A percentile compares a stretch with the other conserved stretches of the same genome.
phyloP scores from a whole-genome alignment of 2,888 invertebrate genomes.

The Nephrotoma guestfalica region DNA sequence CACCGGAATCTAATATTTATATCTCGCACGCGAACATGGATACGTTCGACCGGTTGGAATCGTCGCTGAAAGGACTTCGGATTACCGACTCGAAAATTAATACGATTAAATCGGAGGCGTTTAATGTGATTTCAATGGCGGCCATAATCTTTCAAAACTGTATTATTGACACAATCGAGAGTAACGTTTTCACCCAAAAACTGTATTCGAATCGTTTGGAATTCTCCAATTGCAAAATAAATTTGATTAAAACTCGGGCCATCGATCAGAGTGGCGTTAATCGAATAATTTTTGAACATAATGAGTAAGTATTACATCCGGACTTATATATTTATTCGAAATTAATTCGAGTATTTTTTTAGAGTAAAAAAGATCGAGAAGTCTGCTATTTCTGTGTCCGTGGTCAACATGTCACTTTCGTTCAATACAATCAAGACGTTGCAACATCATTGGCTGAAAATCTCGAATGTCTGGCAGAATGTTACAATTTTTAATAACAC shows the following conservation, averaged over 20 bases:
- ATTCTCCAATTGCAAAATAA: slow-evolving; percentile 16
- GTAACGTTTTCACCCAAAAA: slow-evolving; percentile 26
- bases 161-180: slow-evolving; percentile 23
- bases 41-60: slow-evolving; percentile 23
- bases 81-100: slow-evolving; percentile 24
- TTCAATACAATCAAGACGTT: slow-evolving; percentile 22
- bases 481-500: slow-evolving; percentile 23
- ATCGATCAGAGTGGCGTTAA: slow-evolving; percentile 29
- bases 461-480: slow-evolving; percentile 20
- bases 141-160: slow-evolving; percentile 25
- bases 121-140: slow-evolving; percentile 27
- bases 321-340: not conserved
- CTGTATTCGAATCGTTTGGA: not conserved
- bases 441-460: slow-evolving; percentile 24
- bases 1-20: slow-evolving; percentile 20
- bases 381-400: slow-evolving; percentile 24
- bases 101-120: slow-evolving; percentile 22
- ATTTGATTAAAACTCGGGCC: slow-evolving; percentile 26
- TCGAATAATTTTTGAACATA: slow-evolving; percentile 22
- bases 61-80: slow-evolving; percentile 24
- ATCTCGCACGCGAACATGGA: slow-evolving; percentile 22
- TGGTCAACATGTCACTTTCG: slow-evolving; percentile 22
- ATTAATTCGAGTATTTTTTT: slow-evolving; percentile 1
- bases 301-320: slow-evolving; percentile 19
- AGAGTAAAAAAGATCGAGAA: slow-evolving; percentile 26